Base-by-base conservation (phyloP, 2,888 invertebrate genomes). In the Rhogogaster chlorosoma region DNA sequence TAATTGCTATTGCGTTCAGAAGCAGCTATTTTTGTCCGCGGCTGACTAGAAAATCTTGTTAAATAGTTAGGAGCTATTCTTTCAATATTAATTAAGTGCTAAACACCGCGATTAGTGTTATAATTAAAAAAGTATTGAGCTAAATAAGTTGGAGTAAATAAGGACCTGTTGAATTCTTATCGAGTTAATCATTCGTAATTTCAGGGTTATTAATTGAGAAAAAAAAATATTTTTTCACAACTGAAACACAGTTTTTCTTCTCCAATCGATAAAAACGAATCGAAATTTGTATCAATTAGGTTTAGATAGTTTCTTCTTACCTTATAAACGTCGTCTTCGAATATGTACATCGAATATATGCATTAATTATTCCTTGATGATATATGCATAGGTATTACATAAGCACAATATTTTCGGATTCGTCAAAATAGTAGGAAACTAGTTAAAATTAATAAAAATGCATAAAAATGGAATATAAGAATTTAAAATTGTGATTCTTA, bases 1-100 rank as follows among this genome's bases (percentile, higher is more conserved):
- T 89, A 90, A 90, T 88, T 88, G 85, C 3, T 36, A 15, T 15
- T 36, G 32, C 12, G 49, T 29, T 61, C 1, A 15, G n/a, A 57
- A 18, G 1, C 2, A 57, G 42, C 36, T 53, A 80, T 38, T 80
- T 80, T 80, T 38, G 32, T 80, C 26, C 49, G 18, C 32, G 80
- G 29, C 7, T 29, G 18, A 22, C 53, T 77, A 77, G 18, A 78
- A 38, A 80, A 80, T 26, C 77, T 77, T 49, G 77, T 77, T 49
- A 77, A 77, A 77, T 42, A 42, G 18, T 42, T 73, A 73, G 71
- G 22, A 38, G 22, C 42, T 42, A 73, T 42, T 22, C n/a, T 42
- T 73, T 73, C 7, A 4, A 73, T 73, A 73, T 26, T n/a, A 73
- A 73, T 73, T 42, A 73, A 12, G 38, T 42, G 42, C 22, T 73